phyloP scores from a whole-genome alignment of 2,797 vertebrate species.

The Rhyacichthys aspro region DNA sequence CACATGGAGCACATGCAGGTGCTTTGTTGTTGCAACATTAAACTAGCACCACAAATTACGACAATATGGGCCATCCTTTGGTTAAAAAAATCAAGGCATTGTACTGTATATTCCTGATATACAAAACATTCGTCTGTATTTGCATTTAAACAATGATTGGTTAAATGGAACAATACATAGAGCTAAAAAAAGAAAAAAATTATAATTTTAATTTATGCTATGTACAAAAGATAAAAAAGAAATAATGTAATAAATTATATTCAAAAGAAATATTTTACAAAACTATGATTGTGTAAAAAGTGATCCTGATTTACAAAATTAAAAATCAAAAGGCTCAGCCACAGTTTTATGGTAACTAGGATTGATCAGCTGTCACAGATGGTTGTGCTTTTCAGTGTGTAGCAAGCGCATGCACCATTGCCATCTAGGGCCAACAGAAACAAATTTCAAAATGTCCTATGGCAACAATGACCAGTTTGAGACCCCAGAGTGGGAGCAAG shows the following conservation, averaged over 20 bases:
- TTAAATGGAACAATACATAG: slow-evolving; percentile 74
- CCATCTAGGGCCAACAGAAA: slow-evolving; percentile 65
- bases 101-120: slow-evolving; percentile 77
- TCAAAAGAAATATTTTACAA: slow-evolving; percentile 80
- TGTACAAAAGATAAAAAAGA: slow-evolving; percentile 73
- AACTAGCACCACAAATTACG: slow-evolving; percentile 50
- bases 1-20: slow-evolving; percentile 1
- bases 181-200: slow-evolving; percentile 74
- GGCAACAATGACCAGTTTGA: slow-evolving; percentile 45
- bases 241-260: slow-evolving; percentile 82
- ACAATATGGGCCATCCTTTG: slow-evolving; percentile 65
- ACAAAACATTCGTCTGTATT: slow-evolving; percentile 77
- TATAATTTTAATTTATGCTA: slow-evolving; percentile 64
- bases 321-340: slow-evolving; percentile 62
- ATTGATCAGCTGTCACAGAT: slow-evolving; percentile 68
- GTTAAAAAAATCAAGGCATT: slow-evolving; percentile 68
- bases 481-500: slow-evolving; percentile 51
- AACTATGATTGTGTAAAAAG: slow-evolving; percentile 72
- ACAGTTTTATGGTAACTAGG: slow-evolving; percentile 52
- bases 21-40: slow-evolving; percentile 39
- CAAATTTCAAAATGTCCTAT: slow-evolving; percentile 57
- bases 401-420: slow-evolving; percentile 44
- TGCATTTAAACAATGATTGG: slow-evolving; percentile 73
- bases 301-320: slow-evolving; percentile 70
- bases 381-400: slow-evolving; percentile 51